Conservation (phyloP, 2,888 invertebrate genomes). For the Ectemnius cavifrons region DNA sequence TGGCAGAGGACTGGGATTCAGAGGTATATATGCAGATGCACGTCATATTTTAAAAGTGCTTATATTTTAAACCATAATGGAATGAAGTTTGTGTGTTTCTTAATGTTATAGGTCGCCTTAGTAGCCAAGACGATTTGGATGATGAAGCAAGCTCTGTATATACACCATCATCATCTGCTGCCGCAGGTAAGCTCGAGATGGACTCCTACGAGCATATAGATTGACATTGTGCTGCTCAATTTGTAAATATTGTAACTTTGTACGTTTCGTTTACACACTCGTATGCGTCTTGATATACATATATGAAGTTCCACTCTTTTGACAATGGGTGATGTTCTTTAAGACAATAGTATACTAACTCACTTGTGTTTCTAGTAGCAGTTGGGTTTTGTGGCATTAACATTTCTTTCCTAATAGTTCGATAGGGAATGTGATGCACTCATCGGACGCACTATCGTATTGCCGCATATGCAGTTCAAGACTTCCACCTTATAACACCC, state of each 20-base stretch:
- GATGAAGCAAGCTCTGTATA: constrained; percentile 87
- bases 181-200: constrained; percentile 82
- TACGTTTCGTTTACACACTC: constrained; percentile 18
- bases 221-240: constrained; percentile 73
- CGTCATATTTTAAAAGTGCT: not conserved
- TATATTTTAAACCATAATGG: not conserved
- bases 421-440: constrained; percentile 12
- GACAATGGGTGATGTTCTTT: constrained; percentile 9
- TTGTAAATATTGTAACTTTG: constrained; percentile 48
- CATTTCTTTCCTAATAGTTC: constrained; percentile 29
- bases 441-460: not conserved
- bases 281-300: constrained; percentile 16
- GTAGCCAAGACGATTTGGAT: constrained; percentile 93
- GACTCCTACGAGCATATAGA: constrained; percentile 79
- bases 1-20: constrained; percentile 82
- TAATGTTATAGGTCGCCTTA: constrained; percentile 84
- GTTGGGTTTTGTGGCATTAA: constrained; percentile 40
- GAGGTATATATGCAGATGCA: constrained; percentile 79
- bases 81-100: constrained; percentile 14
- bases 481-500: too few species aligned
- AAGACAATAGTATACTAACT: constrained; percentile 50
- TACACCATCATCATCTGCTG: constrained; percentile 80
- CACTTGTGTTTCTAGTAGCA: constrained; percentile 43
- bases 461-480: not conserved
- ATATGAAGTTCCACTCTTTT: constrained; percentile 28